A percentile compares a stretch with the other conserved stretches of the same genome.
Evolutionary conservation across 2,888 invertebrate genomes (phyloP).

Genomic region (Nomada goodeniana): DNA sequence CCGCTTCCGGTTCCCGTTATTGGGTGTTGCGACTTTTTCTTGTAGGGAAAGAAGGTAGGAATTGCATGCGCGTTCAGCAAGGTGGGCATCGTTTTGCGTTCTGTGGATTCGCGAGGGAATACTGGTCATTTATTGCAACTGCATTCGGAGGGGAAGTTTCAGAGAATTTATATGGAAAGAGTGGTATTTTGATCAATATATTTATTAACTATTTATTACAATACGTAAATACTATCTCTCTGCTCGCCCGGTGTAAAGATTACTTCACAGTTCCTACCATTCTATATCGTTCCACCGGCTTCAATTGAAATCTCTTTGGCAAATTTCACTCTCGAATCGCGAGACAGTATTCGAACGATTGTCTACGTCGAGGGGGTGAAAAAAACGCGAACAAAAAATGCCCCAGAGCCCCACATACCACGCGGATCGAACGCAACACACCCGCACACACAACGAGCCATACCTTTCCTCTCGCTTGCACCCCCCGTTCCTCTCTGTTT

Average conservation of each 20-base stretch:
- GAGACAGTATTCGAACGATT: neutral
- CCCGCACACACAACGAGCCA: conserved; percentile 28
- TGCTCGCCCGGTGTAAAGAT: too few species aligned
- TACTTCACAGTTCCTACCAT: too few species aligned
- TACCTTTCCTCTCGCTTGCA: conserved; percentile 21
- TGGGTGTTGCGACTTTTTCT: neutral
- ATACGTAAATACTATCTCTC: too few species aligned
- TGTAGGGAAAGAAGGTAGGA: neutral
- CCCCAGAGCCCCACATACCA: conserved; percentile 79
- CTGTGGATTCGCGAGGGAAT: too few species aligned
- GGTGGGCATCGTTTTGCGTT: neutral
- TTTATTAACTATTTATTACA: too few species aligned
- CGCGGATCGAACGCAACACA: conserved; percentile 60
- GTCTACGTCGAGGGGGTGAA: conserved; percentile 3
- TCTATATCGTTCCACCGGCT: too few species aligned
- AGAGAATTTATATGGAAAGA: too few species aligned
- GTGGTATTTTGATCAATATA: too few species aligned
- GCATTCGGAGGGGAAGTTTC: too few species aligned
- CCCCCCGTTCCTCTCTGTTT: conserved; percentile 29
- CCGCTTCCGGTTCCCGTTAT: conserved; percentile 10
- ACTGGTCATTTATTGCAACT: too few species aligned
- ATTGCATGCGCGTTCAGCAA: neutral
- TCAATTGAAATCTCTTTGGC: neutral
- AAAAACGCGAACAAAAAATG: conserved; percentile 73
- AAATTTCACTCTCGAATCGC: conserved; percentile 15